A percentile compares a stretch with the other conserved stretches of the same genome.
Conservation (phyloP, 1,140 invertebrate species). For the Drosophila arawakana region DNA sequence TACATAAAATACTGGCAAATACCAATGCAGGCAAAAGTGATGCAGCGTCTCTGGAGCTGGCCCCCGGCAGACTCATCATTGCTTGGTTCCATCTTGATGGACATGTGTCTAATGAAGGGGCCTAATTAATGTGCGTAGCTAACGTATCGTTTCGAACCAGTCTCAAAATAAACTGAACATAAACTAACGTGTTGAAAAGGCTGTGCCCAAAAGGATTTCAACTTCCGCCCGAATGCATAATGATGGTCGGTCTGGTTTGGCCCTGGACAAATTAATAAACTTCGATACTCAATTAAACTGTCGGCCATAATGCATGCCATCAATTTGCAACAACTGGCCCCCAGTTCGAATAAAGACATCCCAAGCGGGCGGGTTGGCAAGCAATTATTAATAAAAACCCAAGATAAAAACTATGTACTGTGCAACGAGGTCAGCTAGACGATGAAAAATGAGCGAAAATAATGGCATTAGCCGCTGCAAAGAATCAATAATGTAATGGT, state of each 20-base stretch:
- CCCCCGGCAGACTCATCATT: constrained; percentile 54
- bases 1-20: constrained; percentile 68
- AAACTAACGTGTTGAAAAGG: constrained; percentile 69
- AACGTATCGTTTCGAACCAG: constrained; percentile 2
- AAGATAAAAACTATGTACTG: constrained; percentile 26
- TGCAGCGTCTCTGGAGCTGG: constrained; percentile 23
- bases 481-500: constrained; percentile 2
- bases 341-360: constrained; percentile 65
- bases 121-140: constrained; percentile 72
- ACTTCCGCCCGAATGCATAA: constrained; percentile 11
- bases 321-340: constrained; percentile 50
- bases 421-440: constrained; percentile 28
- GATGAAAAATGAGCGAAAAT: constrained; percentile 59
- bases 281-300: constrained; percentile 80
- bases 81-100: constrained; percentile 53
- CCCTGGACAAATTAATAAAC: constrained; percentile 71
- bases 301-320: constrained; percentile 72
- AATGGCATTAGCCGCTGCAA: constrained; percentile 52
- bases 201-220: constrained; percentile 43
- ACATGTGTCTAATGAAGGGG: constrained; percentile 76
- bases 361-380: constrained; percentile 41
- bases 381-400: constrained; percentile 39
- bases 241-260: constrained; percentile 13
- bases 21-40: constrained; percentile 19
- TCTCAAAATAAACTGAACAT: constrained; percentile 32